Base-by-base conservation (phyloP, 2,113 vertebrate genomes). In the Dasypus novemcinctus region DNA sequence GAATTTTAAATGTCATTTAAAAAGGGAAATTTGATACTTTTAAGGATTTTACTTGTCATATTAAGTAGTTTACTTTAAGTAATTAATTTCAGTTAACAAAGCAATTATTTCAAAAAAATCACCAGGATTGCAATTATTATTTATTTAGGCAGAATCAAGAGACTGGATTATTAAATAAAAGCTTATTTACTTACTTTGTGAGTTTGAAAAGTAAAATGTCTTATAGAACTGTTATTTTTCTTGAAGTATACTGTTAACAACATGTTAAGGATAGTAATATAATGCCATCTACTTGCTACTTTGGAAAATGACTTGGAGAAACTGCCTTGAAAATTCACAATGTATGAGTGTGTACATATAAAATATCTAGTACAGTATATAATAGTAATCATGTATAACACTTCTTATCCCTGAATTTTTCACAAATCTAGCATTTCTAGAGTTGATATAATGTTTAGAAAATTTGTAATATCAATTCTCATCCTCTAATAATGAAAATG, bases 221-320 rank as follows among this genome's bases (percentile, higher is more conserved):
- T 91, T 84, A 20, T 71, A 91, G 0, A 90, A 84, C n/a, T n/a
- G n/a, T 11, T 71, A 69, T 29, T 63, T 94, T 81, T 75, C 52
- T 80, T 82, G 38, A 97, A 89, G 72, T 86, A 78, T 94, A 96
- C 27, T 43, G 81, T 61, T 74, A 79, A 17, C 12, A 92, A 38
- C 95, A 46, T 83, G 59, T 98, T 97, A 98, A 98, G 95, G 97
- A 97, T 93, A 98, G 98, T 97, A 96, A 94, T 97, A 97, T 96
- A 98, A 98, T 98, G 98, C 98, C 98, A 98, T 97, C 98, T 98
- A 98, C 98, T 98, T 98, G 98, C 84, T 98, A 98, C 80, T 94
- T 97, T 97, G 96, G 93, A 97, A 95, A 97, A 97, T 82, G 97
- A 97, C 97, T 93, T 92, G 79, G 75, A 84, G 38, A 86, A 80